Conservation (phyloP, 2,797 vertebrate species). For the Mus spretus region DNA sequence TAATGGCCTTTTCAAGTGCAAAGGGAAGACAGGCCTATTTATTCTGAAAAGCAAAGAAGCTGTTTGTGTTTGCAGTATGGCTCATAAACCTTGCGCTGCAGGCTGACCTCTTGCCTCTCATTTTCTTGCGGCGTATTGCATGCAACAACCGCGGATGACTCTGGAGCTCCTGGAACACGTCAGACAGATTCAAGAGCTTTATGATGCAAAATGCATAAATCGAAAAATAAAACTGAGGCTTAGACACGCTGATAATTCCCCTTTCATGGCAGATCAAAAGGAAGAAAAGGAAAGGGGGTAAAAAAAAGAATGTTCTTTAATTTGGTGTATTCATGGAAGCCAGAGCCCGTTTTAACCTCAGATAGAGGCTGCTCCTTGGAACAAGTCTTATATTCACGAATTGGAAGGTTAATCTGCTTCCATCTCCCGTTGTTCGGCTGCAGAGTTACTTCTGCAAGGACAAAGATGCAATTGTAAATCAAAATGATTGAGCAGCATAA, state of each 20-base stretch:
- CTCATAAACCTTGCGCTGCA: neutral
- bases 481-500: constrained; percentile 79
- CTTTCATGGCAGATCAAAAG: constrained; percentile 76
- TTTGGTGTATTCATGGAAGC: constrained; percentile 77
- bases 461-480: constrained; percentile 85
- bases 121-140: constrained; percentile 60
- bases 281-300: constrained; percentile 65
- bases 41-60: constrained; percentile 68
- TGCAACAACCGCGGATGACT: constrained; percentile 53
- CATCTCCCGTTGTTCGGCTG: constrained; percentile 81
- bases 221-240: constrained; percentile 70
- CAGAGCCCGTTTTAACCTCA: constrained; percentile 72
- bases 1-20: constrained; percentile 28
- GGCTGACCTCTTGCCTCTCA: constrained; percentile 73
- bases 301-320: constrained; percentile 78
- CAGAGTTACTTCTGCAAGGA: constrained; percentile 79
- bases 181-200: constrained; percentile 75
- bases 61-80: constrained; percentile 67
- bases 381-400: constrained; percentile 65
- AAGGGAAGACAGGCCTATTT: constrained; percentile 62
- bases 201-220: constrained; percentile 58
- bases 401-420: constrained; percentile 80
- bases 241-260: constrained; percentile 66
- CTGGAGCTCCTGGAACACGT: constrained; percentile 27
- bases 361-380: constrained; percentile 66